A percentile compares a stretch with the other conserved stretches of the same genome.
phyloP scores from a whole-genome alignment of 2,888 invertebrate species.

The Diplazon laetatorius region DNA sequence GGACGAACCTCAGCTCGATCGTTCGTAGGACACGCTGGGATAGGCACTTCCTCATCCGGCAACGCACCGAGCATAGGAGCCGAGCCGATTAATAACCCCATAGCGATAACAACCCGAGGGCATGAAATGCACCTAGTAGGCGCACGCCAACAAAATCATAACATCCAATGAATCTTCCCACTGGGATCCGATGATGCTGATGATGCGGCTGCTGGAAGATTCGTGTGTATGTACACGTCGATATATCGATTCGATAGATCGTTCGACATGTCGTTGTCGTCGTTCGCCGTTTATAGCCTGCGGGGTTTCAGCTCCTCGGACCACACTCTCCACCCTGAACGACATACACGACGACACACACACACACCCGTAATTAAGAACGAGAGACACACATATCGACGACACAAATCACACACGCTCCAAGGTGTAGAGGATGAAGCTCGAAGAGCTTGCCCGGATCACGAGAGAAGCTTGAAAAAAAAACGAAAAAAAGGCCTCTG shows the following conservation, averaged over 20 bases:
- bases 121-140: conserved; percentile 18
- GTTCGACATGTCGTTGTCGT: conserved; percentile 15
- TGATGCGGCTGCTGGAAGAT: neutral
- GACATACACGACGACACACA: too few species aligned
- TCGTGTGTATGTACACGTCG: conserved; percentile 6
- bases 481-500: conserved; percentile 46
- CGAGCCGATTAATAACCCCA: conserved; percentile 63
- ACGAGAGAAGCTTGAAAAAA: conserved; percentile 31
- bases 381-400: conserved; percentile 39
- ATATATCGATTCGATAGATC: conserved; percentile 38
- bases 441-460: conserved; percentile 50
- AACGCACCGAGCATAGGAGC: conserved; percentile 58
- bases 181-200: conserved; percentile 4
- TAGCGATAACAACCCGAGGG: conserved; percentile 25
- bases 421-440: conserved; percentile 48
- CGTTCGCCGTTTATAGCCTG: conserved; percentile 36
- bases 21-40: conserved; percentile 42
- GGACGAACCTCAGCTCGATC: conserved; percentile 11
- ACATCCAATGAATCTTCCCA: conserved; percentile 1
- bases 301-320: conserved; percentile 38
- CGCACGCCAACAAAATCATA: conserved; percentile 27
- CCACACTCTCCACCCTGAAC: neutral
- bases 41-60: conserved; percentile 66
- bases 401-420: conserved; percentile 55
- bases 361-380: conserved; percentile 54